These are phyloP conservation scores for Leucopternis melanops DNA, from an alignment of 2,113 vertebrate genomes.

Conservation along the genomic window DNA sequence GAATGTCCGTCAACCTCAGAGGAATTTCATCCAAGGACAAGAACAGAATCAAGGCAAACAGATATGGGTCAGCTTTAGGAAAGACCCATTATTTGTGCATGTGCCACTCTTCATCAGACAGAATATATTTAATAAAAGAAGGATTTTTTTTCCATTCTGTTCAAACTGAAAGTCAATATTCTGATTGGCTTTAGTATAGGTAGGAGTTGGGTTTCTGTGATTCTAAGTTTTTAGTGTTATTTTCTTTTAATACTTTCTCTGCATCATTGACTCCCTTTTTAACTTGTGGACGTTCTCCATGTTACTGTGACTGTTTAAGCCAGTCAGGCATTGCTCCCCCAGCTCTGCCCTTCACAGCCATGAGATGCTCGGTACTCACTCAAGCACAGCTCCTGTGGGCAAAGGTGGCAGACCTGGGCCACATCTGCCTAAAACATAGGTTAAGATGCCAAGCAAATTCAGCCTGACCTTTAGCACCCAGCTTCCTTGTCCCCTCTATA, in stretches of 20 bases:
- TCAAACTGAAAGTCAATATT: not conserved
- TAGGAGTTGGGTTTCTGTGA: not conserved
- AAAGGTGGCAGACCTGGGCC: not conserved
- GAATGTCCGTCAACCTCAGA: not conserved
- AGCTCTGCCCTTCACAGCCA: not conserved
- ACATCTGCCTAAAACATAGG: not conserved
- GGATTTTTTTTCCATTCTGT: not conserved
- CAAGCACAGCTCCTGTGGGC: not conserved
- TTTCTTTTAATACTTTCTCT: not conserved
- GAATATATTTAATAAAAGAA: not conserved
- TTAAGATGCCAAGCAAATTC: not conserved
- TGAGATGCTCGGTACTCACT: not conserved
- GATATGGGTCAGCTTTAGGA: not conserved
- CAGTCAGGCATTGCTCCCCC: accelerated
- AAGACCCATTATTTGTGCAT: not conserved
- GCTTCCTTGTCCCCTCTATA: not conserved
- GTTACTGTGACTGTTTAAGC: not conserved
- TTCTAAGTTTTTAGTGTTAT: not conserved
- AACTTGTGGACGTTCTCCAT: not conserved
- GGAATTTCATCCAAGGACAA: not conserved
- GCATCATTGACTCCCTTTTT: not conserved
- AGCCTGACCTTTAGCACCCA: not conserved
- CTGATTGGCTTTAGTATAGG: not conserved
- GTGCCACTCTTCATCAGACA: not conserved
- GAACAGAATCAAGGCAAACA: not conserved